These are phyloP conservation scores for Pseudomyrmex dendroicus DNA, from an alignment of 1,140 invertebrate genomes.

Conservation along the genomic window DNA sequence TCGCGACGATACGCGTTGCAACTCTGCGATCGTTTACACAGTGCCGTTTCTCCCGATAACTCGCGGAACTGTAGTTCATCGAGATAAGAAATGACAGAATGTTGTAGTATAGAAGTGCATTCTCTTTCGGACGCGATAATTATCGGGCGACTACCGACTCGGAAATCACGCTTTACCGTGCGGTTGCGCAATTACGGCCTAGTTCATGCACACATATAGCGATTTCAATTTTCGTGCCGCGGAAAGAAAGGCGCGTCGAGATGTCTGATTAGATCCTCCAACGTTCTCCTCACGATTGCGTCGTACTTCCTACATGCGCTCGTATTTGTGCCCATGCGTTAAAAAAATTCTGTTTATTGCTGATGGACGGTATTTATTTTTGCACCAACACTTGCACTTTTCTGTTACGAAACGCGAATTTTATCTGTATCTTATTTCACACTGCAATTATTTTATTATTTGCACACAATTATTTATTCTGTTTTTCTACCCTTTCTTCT, in stretches of 20 bases:
- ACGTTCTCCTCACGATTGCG: conserved; percentile 2
- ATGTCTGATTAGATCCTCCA: neutral
- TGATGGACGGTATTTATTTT: neutral
- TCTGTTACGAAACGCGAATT: neutral
- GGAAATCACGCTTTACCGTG: conserved; percentile 35
- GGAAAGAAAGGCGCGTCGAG: conserved; percentile 48
- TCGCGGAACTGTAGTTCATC: neutral
- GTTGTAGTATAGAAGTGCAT: conserved; percentile 22
- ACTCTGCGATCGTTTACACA: no score
- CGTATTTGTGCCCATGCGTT: neutral
- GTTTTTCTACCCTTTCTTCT: neutral
- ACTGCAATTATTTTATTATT: no score
- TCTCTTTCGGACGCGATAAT: conserved; percentile 52
- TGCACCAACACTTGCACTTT: neutral
- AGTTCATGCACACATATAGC: conserved; percentile 23
- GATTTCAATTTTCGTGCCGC: conserved; percentile 47
- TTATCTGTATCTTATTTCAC: neutral
- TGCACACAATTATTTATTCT: neutral
- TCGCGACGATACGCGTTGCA: no score
- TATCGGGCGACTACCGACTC: conserved; percentile 9
- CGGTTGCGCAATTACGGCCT: conserved; percentile 60
- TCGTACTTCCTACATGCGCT: no score
- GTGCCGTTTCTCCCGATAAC: neutral
- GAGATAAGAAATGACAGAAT: neutral
- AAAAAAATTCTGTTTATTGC: neutral